Evolutionary conservation across 2,797 vertebrate species (phyloP).

Genomic region (Liparis tanakae): DNA sequence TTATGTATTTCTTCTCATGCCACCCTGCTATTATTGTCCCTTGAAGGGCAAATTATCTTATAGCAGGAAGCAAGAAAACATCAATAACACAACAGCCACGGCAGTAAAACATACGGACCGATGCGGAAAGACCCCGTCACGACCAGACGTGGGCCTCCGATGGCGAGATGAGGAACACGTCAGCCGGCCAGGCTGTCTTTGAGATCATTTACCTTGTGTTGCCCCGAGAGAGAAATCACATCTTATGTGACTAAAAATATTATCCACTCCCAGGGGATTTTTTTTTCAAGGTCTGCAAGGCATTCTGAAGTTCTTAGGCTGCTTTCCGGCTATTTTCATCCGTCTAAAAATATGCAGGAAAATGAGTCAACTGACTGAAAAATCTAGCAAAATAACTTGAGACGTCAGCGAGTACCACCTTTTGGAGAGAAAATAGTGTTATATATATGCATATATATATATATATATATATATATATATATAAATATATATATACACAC

Average conservation of each 20-base stretch:
- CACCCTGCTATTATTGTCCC: neutral
- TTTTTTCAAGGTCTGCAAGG: conserved; percentile 37
- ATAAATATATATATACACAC: no score
- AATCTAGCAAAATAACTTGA: conserved; percentile 14
- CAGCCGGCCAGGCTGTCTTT: conserved; percentile 5
- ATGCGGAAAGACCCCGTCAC: conserved; percentile 10
- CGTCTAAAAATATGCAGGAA: conserved; percentile 51
- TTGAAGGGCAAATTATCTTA: conserved; percentile 9
- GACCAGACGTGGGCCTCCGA: neutral
- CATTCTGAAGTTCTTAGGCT: conserved; percentile 42
- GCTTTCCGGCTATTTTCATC: conserved; percentile 45
- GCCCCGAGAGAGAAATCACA: conserved; percentile 44
- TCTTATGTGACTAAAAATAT: conserved; percentile 57
- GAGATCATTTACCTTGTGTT: conserved; percentile 38
- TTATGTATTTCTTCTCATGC: conserved; percentile 1
- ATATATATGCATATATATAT: no score
- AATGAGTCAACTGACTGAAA: conserved; percentile 35
- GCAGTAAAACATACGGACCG: conserved; percentile 4
- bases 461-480: no score
- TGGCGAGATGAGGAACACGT: conserved; percentile 31
- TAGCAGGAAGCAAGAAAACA: conserved; percentile 14
- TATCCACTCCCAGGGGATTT: conserved; percentile 44
- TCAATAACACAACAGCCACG: conserved; percentile 15
- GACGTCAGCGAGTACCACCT: conserved; percentile 15
- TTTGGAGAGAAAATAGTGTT: neutral